A percentile compares a stretch with the other conserved stretches of the same genome.
Conservation (phyloP, 2,888 invertebrate species). For the Alloscopus bannaensis region DNA sequence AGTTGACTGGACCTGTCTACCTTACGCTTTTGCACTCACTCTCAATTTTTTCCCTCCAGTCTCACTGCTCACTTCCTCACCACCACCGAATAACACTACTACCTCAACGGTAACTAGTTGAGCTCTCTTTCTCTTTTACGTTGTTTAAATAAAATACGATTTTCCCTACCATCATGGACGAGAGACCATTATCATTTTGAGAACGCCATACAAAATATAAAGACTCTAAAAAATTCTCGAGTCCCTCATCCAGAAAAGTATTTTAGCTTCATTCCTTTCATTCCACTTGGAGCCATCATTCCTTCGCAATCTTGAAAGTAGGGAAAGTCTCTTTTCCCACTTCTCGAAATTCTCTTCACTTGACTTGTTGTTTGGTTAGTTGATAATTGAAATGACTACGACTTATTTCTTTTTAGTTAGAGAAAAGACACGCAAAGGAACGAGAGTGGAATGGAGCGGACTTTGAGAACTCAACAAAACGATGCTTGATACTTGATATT, state of each 20-base stretch:
- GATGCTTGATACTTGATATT: too few species aligned
- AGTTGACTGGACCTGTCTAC: not conserved
- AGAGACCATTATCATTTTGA: too few species aligned
- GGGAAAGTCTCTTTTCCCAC: not conserved
- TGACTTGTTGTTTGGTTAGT: constrained; percentile 32
- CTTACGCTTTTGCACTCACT: constrained; percentile 1
- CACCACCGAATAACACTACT: constrained; percentile 17
- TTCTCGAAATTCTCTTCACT: constrained; percentile 29
- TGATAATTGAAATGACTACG: constrained; percentile 32
- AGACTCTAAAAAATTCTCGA: constrained; percentile 34
- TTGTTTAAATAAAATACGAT: constrained; percentile 8
- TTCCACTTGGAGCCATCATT: constrained; percentile 3
- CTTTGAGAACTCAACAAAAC: too few species aligned
- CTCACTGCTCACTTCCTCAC: constrained; percentile 12
- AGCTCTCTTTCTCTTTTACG: constrained; percentile 14
- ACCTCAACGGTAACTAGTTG: constrained; percentile 30
- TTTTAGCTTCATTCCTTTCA: constrained; percentile 23
- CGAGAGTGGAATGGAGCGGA: too few species aligned
- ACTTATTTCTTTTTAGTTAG: not conserved
- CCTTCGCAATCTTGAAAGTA: not conserved
- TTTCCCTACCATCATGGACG: not conserved
- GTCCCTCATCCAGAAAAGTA: constrained; percentile 26
- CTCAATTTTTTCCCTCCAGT: constrained; percentile 8
- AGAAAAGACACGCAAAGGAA: too few species aligned
- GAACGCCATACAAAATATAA: too few species aligned